Evolutionary conservation across 2,888 invertebrate species (phyloP).

Genomic region (Alloplasta piceator): DNA sequence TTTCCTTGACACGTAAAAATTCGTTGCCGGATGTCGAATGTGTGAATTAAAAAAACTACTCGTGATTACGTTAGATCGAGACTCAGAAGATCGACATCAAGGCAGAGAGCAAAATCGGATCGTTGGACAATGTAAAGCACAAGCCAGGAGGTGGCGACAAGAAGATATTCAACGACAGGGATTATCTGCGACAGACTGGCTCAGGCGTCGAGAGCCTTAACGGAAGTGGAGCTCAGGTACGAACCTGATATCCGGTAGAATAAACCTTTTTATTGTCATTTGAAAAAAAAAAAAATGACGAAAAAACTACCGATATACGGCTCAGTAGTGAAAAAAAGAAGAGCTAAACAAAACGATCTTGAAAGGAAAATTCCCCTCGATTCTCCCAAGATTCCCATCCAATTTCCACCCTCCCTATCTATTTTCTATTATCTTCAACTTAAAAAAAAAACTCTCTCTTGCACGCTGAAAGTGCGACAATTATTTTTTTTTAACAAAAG

Average conservation of each 20-base stretch:
- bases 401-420: conserved; percentile 1
- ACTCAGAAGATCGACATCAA: conserved; percentile 96
- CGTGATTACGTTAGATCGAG: conserved; percentile 87
- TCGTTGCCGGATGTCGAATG: too few relatives aligned
- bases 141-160: conserved; percentile 96
- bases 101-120: conserved; percentile 96
- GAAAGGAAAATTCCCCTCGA: conserved; percentile 24
- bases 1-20: not conserved
- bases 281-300: not conserved
- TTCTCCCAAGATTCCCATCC: not conserved
- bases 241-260: conserved; percentile 56
- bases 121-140: conserved; percentile 95
- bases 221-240: conserved; percentile 81
- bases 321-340: conserved; percentile 9
- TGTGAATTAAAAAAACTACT: not conserved
- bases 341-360: conserved; percentile 11
- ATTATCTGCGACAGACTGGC: conserved; percentile 91
- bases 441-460: not conserved
- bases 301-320: conserved; percentile 4
- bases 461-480: not conserved
- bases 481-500: too few relatives aligned
- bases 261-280: conserved; percentile 17
- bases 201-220: conserved; percentile 76
- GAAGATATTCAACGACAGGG: conserved; percentile 97
- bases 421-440: not conserved